These are phyloP conservation scores for Aurelia aurita DNA, from an alignment of 30 jellyfish, hydroid and myxozoan genomes.

Conservation along the genomic window DNA sequence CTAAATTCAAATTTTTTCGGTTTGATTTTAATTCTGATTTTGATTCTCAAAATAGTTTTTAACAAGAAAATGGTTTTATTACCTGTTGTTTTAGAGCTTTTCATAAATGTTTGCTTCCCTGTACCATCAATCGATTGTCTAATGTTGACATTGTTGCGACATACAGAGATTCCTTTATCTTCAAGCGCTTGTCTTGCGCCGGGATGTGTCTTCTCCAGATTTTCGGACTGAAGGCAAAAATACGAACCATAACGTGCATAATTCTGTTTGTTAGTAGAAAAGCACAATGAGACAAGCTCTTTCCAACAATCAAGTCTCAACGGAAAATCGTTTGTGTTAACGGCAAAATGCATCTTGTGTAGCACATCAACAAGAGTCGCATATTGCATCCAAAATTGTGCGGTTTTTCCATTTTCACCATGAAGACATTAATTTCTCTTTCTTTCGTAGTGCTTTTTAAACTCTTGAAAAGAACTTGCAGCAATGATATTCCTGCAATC, in stretches of 20 bases:
- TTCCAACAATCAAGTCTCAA: slow-evolving; percentile 27
- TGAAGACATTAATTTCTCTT: background rate
- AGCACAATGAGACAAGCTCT: slow-evolving; percentile 3
- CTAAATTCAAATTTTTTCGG: background rate
- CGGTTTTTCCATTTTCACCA: slow-evolving; percentile 14
- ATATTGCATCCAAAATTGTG: slow-evolving; percentile 25
- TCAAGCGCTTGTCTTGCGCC: slow-evolving; percentile 40
- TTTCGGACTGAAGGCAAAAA: slow-evolving; percentile 2
- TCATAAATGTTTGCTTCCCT: slow-evolving; percentile 24
- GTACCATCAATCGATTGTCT: slow-evolving; percentile 21
- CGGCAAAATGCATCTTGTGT: slow-evolving; percentile 10
- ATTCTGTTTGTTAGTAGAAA: slow-evolving; percentile 37
- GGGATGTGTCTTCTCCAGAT: slow-evolving; percentile 35
- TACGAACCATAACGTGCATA: slow-evolving; percentile 40
- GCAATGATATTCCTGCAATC: slow-evolving; percentile 5
- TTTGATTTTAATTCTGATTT: too few species aligned
- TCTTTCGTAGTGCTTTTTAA: slow-evolving; percentile 17
- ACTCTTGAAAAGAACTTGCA: slow-evolving; percentile 14
- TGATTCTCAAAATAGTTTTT: background rate
- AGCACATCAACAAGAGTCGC: slow-evolving; percentile 11
- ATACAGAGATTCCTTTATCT: slow-evolving; percentile 33
- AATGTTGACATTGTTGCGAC: slow-evolving; percentile 26
- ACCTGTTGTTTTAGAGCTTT: slow-evolving; percentile 38
- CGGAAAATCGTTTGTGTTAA: slow-evolving; percentile 5
- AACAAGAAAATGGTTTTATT: background rate